These are phyloP conservation scores for Gymnarchus niloticus DNA, from an alignment of 2,113 vertebrate genomes.

Conservation along the genomic window DNA sequence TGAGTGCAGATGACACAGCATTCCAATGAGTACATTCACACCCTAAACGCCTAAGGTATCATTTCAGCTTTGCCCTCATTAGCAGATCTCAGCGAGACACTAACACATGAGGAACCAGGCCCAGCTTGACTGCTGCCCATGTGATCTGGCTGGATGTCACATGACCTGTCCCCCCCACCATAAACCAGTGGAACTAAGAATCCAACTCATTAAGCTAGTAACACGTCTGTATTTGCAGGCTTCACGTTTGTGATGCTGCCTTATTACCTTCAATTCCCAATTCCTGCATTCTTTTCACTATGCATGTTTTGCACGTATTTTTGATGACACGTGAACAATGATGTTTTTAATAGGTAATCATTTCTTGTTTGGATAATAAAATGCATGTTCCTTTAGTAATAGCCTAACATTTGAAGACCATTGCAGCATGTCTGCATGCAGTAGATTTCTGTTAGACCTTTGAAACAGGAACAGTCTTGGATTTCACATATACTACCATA, in stretches of 20 bases:
- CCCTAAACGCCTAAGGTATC: constrained; percentile 4
- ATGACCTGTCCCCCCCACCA: neutral
- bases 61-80: constrained; percentile 4
- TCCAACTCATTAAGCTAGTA: too few relatives aligned
- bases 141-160: neutral
- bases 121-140: constrained; percentile 6
- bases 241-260: neutral
- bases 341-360: neutral
- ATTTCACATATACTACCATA: too few relatives aligned
- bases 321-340: neutral
- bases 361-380: constrained; percentile 5
- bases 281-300: neutral
- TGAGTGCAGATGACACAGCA: neutral
- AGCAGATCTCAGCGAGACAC: neutral
- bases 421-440: too few relatives aligned
- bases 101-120: neutral
- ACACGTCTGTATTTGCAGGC: neutral
- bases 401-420: too few relatives aligned
- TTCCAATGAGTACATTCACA: constrained; percentile 22
- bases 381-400: too few relatives aligned
- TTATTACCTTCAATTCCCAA: neutral
- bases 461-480: neutral
- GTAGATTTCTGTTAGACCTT: neutral
- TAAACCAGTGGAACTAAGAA: neutral
- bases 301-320: neutral